Evolutionary conservation across 2,113 vertebrate genomes (phyloP).

Genomic region (Centrocercus urophasianus): DNA sequence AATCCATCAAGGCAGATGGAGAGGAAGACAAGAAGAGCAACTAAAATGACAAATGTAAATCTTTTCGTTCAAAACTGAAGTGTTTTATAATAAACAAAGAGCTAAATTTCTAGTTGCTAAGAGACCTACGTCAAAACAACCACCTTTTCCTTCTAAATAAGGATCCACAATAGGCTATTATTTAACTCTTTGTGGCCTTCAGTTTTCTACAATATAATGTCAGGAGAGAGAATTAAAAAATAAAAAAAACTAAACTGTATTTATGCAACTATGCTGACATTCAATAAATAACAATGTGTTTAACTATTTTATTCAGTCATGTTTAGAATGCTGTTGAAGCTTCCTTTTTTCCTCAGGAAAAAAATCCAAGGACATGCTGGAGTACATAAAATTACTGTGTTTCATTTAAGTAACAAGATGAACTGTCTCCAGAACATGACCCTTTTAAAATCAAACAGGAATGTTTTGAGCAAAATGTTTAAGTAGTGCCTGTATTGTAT

Average conservation of each 20-base stretch:
- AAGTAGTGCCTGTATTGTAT: conserved; percentile 45
- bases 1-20: background rate
- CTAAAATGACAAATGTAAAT: conserved; percentile 62
- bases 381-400: conserved; percentile 27
- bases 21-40: conserved; percentile 16
- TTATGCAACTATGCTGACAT: background rate
- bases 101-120: conserved; percentile 79
- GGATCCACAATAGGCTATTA: conserved; percentile 46
- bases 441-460: conserved; percentile 45
- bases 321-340: background rate
- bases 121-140: conserved; percentile 74
- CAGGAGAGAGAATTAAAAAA: background rate
- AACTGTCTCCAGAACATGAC: conserved; percentile 13
- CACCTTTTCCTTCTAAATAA: conserved; percentile 67
- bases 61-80: conserved; percentile 64
- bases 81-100: conserved; percentile 75
- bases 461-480: conserved; percentile 55
- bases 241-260: background rate
- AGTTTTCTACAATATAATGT: background rate
- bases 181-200: conserved; percentile 74
- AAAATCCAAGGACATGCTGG: background rate
- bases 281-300: background rate
- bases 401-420: background rate
- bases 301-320: background rate
- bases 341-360: background rate